Percentiles rank a stretch among this genome's conserved stretches.
phyloP scores from a whole-genome alignment of 2,113 vertebrate genomes.

The Zosterops pallidus region DNA sequence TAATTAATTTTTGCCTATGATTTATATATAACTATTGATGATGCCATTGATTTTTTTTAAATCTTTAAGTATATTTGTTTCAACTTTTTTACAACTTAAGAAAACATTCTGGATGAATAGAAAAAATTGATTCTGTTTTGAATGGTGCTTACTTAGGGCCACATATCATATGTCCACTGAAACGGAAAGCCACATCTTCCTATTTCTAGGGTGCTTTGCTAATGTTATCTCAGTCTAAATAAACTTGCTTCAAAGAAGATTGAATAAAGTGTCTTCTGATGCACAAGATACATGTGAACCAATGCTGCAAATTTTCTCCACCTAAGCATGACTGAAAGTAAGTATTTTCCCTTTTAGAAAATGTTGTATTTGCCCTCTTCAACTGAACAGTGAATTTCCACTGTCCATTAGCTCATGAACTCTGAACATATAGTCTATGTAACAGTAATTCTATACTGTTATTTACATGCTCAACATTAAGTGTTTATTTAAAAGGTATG shows the following conservation, averaged over 20 bases:
- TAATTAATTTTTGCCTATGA: constrained; percentile 53
- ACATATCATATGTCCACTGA: constrained; percentile 62
- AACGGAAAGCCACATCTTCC: constrained; percentile 68
- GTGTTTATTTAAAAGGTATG: constrained; percentile 16
- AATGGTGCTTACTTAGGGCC: constrained; percentile 57
- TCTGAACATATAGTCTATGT: constrained; percentile 33
- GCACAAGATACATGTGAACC: not conserved
- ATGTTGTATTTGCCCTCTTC: not conserved
- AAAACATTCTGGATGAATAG: constrained; percentile 53
- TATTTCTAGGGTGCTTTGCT: constrained; percentile 60
- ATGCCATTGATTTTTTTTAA: not conserved
- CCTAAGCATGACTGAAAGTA: not conserved
- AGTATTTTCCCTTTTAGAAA: not conserved
- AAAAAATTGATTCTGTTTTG: constrained; percentile 42
- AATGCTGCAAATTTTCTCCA: not conserved
- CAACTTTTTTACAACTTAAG: constrained; percentile 65
- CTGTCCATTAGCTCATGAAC: not conserved
- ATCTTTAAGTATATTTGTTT: constrained; percentile 59
- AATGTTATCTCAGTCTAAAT: constrained; percentile 67
- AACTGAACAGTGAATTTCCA: constrained; percentile 39
- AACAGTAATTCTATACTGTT: constrained; percentile 47
- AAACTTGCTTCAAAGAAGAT: constrained; percentile 53
- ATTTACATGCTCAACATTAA: constrained; percentile 30
- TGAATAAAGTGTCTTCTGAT: constrained; percentile 1
- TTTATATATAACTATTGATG: constrained; percentile 38